These are phyloP conservation scores for Ormyrus thymus DNA, from an alignment of 2,888 invertebrate genomes.

Conservation along the genomic window DNA sequence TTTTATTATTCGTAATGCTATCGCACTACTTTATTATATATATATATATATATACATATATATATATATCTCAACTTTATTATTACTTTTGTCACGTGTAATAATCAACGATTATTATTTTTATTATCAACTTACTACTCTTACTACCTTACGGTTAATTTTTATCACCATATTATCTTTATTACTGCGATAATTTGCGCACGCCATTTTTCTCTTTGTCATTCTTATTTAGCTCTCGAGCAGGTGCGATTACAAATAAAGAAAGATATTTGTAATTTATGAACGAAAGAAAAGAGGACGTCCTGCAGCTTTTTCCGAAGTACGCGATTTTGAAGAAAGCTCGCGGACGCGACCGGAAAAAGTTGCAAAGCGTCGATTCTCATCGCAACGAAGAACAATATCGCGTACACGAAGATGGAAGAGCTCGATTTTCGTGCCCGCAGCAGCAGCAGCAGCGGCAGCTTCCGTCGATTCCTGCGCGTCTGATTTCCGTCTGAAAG, in stretches of 20 bases:
- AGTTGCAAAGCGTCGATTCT: neutral
- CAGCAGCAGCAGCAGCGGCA: neutral
- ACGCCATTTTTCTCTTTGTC: constrained; percentile 1
- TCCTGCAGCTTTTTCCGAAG: neutral
- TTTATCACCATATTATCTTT: neutral
- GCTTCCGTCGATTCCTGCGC: no score
- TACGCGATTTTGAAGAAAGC: no score
- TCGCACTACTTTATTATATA: no score
- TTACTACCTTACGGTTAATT: neutral
- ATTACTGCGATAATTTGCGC: constrained; percentile 7
- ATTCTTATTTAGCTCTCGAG: neutral
- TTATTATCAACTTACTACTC: neutral
- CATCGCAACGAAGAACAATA: neutral
- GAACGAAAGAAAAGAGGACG: neutral
- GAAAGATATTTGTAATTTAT: neutral
- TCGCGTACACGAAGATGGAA: neutral
- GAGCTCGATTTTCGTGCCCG: constrained; percentile 10
- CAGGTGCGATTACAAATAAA: neutral
- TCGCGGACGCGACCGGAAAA: neutral
- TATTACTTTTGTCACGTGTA: constrained; percentile 7
- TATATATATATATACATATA: neutral
- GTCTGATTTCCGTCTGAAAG: no score
- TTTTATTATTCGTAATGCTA: neutral
- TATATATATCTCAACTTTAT: neutral
- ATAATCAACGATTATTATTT: constrained; percentile 29